phyloP scores from a whole-genome alignment of 2,797 vertebrate species.

The Morus bassanus region DNA sequence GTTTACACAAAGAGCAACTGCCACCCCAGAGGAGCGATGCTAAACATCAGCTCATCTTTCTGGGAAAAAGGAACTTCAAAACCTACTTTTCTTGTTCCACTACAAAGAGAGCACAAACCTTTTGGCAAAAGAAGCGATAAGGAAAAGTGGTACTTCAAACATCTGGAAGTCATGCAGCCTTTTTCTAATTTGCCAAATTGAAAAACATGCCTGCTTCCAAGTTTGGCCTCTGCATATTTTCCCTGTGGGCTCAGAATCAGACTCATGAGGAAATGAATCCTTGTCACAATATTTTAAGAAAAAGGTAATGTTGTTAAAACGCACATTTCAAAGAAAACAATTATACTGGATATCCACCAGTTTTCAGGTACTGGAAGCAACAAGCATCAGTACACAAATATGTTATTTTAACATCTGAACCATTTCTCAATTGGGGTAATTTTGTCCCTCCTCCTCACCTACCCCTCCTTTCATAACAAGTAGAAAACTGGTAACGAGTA shows the following conservation, averaged over 20 bases:
- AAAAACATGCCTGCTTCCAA: neutral
- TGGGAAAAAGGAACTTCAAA: neutral
- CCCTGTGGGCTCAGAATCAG: conserved; percentile 38
- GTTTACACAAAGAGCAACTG: neutral
- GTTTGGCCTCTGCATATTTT: neutral
- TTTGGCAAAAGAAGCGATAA: neutral
- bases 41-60: neutral
- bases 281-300: conserved; percentile 39
- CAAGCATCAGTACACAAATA: neutral
- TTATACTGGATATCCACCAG: conserved; percentile 27
- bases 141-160: neutral
- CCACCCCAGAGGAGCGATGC: neutral
- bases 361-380: neutral
- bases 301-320: neutral
- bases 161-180: neutral
- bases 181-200: neutral
- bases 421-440: neutral
- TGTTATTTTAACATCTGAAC: neutral
- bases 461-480: neutral
- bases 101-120: neutral
- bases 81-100: neutral
- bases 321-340: neutral
- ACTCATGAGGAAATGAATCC: conserved; percentile 44
- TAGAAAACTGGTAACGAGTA: neutral
- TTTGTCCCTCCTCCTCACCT: neutral